A percentile compares a stretch with the other conserved stretches of the same genome.
These are phyloP conservation scores for Acrocera orbiculus DNA, from an alignment of 2,888 invertebrate genomes.

Conservation along the genomic window DNA sequence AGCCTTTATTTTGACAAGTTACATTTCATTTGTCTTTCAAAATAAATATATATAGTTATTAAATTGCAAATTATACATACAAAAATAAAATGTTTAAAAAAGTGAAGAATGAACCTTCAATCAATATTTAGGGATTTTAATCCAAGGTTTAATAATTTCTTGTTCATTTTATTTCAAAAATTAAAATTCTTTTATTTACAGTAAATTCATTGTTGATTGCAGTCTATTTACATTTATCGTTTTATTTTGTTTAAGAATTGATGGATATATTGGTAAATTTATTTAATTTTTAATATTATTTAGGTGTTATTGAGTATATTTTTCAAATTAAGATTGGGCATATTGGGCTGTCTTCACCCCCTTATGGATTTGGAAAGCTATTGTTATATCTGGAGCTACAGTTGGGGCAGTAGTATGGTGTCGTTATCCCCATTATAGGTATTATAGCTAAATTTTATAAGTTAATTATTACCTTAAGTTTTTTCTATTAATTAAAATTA, in stretches of 20 bases:
- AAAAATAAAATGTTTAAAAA: too few relatives aligned
- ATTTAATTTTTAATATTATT: neutral
- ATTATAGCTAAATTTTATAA: too few relatives aligned
- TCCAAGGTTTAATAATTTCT: conserved; percentile 48
- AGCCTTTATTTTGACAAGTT: too few relatives aligned
- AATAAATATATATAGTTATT: too few relatives aligned
- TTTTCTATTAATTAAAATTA: too few relatives aligned
- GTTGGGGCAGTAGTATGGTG: conserved; percentile 93
- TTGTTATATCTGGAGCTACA: conserved; percentile 67
- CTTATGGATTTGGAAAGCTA: conserved; percentile 91
- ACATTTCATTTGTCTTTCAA: too few relatives aligned
- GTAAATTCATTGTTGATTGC: conserved; percentile 92
- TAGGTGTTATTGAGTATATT: neutral
- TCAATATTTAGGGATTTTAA: conserved; percentile 81
- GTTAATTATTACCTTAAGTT: too few relatives aligned
- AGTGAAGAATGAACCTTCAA: conserved; percentile 57
- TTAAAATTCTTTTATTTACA: conserved; percentile 35
- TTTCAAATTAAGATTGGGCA: conserved; percentile 49
- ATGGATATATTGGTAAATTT: conserved; percentile 46
- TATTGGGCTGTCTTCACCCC: conserved; percentile 94
- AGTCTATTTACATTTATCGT: conserved; percentile 83
- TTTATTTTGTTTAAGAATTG: conserved; percentile 76
- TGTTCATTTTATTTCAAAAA: conserved; percentile 7
- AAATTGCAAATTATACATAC: too few relatives aligned
- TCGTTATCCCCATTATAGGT: conserved; percentile 90